Base-by-base conservation (phyloP, 2,113 vertebrate genomes). In the Callospermophilus lateralis region DNA sequence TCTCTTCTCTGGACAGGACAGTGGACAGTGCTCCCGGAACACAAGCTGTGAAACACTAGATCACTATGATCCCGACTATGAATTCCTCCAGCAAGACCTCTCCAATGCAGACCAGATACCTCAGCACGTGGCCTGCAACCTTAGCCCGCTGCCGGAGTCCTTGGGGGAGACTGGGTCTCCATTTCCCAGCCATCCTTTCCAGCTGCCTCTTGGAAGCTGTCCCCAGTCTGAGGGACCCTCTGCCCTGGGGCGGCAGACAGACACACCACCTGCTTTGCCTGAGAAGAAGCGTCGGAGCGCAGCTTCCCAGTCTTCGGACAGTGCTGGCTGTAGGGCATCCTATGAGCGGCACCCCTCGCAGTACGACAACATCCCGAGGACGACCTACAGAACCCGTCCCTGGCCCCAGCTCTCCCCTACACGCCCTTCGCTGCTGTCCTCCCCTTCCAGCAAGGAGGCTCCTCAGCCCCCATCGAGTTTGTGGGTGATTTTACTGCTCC, bases 1-100 rank as follows among this genome's bases (percentile, higher is more conserved):
- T 99, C 88, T 99, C 99, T 1, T 99, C 99, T 0, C 98, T 99
- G 98, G 99, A 99, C 98, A 99, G 99, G 99, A 99, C 99, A 99
- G 99, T 0, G 99, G 99, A 3, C 99, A 99, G 98, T 99, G 99
- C 98, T 99, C 99, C 58, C 99, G 99, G 92, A 99, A 99, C 98
- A 99, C 99, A 98, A 99, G 99, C 99, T 99, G 99, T 98, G 99
- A 99, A 98, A 99, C 99, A 0, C 98, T 99, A 17, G 99, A 99
- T 99, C 99, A 99, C 98, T 99, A 99, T 45, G 99, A 99, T 94
- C 99, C 99, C 0, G 99, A 99, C 98, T 99, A 99, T 16, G 99
- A 99, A 98, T 99, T 99, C 98, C 99, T 99, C 72, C 99, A 99
- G 98, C 99, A 99, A 98, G 99, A 99, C 98, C 98, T 99, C 97